Base-by-base conservation (phyloP, 2,113 vertebrate genomes). In the Struthidea cinerea region DNA sequence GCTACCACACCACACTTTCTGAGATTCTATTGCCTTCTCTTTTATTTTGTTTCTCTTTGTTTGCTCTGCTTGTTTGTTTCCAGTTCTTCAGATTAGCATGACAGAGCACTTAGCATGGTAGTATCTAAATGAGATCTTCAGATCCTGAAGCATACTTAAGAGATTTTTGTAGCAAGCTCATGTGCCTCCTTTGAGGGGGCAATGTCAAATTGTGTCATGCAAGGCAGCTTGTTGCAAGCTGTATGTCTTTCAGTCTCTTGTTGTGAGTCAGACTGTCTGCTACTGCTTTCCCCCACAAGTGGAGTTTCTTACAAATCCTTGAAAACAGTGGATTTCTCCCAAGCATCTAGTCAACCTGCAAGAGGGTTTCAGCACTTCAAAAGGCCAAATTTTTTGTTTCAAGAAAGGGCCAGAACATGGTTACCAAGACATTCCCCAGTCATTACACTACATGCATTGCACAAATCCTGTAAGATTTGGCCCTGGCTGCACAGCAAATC, bases 401-500 rank as follows among this genome's bases (percentile, higher is more conserved):
- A 65, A 83, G 57, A 56, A 76, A 71, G 46, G 26, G 42, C 11
- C 37, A 82, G 69, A 52, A 87, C 7, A 13, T 35, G 24, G n/a
- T 63, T 74, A 91, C 61, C 28, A 69, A 68, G 87, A 91, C 67
- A 73, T 87, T 87, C 50, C 47, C 67, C 42, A 50, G 42, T 64
- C 67, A 47, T 91, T 87, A 83, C 27, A 26, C 50, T 57, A 26
- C 3, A 3, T 84, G 55, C 42, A 39, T 65, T 70, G 78, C 55
- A 93, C 83, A 94, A 80, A 90, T 86, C 79, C 59, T 94, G 32
- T 55, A 77, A 90, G 71, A 90, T 77, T 80, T 95, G 78, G 55
- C 59, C 59, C 46, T 90, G 81, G 70, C 87, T 91, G 84, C 59
- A 59, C 37, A 77, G 82, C 50, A 83, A 35, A 61, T 90, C 91